Conservation (phyloP, 2,888 invertebrate genomes). For the Dastarcus helophoroides region DNA sequence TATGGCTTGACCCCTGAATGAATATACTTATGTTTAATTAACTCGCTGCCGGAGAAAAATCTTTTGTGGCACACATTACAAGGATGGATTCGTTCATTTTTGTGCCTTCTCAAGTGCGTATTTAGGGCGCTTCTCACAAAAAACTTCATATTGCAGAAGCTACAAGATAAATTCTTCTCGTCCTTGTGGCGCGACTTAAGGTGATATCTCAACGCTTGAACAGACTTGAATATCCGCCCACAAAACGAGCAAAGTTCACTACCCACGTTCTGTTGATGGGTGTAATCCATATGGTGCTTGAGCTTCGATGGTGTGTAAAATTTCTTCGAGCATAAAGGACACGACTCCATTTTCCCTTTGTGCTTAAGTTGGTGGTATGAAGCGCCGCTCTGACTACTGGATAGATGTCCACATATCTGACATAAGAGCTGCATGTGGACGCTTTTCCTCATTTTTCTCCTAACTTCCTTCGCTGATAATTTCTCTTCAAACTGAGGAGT, state of each 20-base stretch:
- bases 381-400: constrained; percentile 8
- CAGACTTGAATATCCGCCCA: constrained; percentile 8
- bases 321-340: constrained; percentile 6
- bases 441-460: too few relatives aligned
- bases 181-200: constrained; percentile 9
- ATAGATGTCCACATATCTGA: constrained; percentile 10
- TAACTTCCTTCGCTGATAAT: too few relatives aligned
- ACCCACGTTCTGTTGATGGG: constrained; percentile 5
- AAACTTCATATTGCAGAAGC: constrained; percentile 11
- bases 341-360: constrained; percentile 6
- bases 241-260: constrained; percentile 8
- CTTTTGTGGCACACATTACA: constrained; percentile 11
- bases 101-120: constrained; percentile 12
- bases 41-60: constrained; percentile 9
- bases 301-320: constrained; percentile 9
- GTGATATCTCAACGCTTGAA: constrained; percentile 8
- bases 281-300: constrained; percentile 7
- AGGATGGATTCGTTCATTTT: constrained; percentile 9
- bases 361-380: constrained; percentile 8
- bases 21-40: constrained; percentile 10
- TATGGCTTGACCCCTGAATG: constrained; percentile 10
- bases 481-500: too few relatives aligned
- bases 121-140: constrained; percentile 10
- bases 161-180: constrained; percentile 10
- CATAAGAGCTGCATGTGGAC: too few relatives aligned